Percentiles rank a stretch among this genome's conserved stretches.
Evolutionary conservation across 2,888 invertebrate species (phyloP).

Genomic region (Rhodophaea formosa): DNA sequence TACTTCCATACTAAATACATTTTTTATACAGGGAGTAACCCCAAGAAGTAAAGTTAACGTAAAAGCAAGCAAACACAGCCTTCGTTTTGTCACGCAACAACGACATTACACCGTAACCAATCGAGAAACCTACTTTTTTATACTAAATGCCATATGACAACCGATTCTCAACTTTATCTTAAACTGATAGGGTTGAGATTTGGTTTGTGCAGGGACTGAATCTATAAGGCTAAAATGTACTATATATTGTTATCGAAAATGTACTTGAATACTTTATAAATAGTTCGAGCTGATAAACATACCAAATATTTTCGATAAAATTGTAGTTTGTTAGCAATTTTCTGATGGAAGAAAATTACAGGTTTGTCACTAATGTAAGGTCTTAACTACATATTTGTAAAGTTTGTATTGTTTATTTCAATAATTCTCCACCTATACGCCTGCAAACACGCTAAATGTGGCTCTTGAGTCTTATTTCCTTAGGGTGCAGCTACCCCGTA

Average conservation of each 20-base stretch:
- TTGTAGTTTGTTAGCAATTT: too few species aligned
- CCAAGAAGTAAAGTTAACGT: slow-evolving; percentile 20
- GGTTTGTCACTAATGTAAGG: too few species aligned
- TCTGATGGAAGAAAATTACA: too few species aligned
- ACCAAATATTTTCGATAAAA: too few species aligned
- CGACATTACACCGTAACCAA: slow-evolving; percentile 26
- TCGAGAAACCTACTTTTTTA: slow-evolving; percentile 17
- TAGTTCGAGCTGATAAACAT: not conserved
- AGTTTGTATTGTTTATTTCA: too few species aligned
- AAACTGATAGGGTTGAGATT: not conserved
- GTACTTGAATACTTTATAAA: slow-evolving; percentile 10
- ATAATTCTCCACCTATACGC: too few species aligned
- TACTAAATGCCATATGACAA: not conserved
- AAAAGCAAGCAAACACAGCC: slow-evolving; percentile 24
- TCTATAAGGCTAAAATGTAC: not conserved
- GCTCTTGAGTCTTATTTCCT: too few species aligned
- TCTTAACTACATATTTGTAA: too few species aligned
- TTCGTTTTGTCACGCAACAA: slow-evolving; percentile 28
- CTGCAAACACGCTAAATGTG: too few species aligned
- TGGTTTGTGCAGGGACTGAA: not conserved
- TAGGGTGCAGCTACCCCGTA: too few species aligned
- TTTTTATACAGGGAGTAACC: not conserved
- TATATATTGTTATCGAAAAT: slow-evolving; percentile 5
- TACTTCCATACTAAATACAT: not conserved
- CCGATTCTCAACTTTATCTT: not conserved